Conservation (phyloP, 2,113 vertebrate genomes). For the Lynx canadensis region DNA sequence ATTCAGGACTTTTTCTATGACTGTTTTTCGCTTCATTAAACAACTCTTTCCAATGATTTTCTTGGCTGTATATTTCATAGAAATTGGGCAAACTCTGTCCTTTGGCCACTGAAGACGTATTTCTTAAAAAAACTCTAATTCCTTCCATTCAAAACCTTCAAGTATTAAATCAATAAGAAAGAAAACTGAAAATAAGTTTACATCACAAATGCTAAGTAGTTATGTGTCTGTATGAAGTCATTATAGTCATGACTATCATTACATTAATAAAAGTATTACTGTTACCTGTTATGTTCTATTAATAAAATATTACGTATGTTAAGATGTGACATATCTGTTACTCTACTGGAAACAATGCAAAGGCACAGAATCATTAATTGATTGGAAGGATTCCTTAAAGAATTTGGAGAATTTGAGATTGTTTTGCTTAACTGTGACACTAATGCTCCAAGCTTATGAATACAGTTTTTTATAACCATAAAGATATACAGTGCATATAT, state of each 20-base stretch:
- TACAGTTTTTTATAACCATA: not conserved
- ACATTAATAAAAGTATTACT: not conserved
- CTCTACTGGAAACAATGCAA: not conserved
- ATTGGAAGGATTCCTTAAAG: not conserved
- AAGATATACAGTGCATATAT: not conserved
- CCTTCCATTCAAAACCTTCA: not conserved
- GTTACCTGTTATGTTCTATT: not conserved
- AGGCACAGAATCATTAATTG: not conserved
- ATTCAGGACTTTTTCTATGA: conserved; percentile 49
- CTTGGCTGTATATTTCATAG: not conserved
- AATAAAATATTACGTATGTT: not conserved
- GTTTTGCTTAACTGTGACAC: not conserved
- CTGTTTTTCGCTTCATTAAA: conserved; percentile 21
- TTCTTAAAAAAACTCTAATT: conserved; percentile 18
- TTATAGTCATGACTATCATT: not conserved
- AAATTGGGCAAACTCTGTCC: not conserved
- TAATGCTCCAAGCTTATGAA: not conserved
- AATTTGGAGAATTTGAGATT: not conserved
- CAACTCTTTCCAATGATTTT: not conserved
- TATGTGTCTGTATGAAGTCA: not conserved
- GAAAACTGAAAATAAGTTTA: conserved; percentile 5
- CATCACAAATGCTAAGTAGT: not conserved
- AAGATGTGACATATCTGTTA: not conserved
- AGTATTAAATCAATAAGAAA: not conserved
- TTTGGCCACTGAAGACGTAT: not conserved